These are phyloP conservation scores for Pluvialis apricaria DNA, from an alignment of 2,113 vertebrate genomes.

Conservation along the genomic window DNA sequence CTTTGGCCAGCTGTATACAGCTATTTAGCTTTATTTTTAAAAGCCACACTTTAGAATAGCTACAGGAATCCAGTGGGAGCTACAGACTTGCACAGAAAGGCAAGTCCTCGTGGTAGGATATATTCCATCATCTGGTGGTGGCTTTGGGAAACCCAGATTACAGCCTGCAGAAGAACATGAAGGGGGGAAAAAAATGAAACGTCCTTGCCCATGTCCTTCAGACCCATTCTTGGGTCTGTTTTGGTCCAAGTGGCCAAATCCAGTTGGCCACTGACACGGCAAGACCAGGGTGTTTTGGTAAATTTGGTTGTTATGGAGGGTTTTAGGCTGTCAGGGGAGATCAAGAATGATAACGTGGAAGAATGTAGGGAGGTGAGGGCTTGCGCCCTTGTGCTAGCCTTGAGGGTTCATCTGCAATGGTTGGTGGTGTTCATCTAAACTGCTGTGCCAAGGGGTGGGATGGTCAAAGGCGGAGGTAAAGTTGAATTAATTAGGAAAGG, in stretches of 20 bases:
- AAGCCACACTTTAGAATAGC: neutral
- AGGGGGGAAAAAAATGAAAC: too few species aligned
- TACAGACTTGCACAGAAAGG: neutral
- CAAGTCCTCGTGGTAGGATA: neutral
- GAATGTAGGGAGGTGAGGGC: fast-evolving
- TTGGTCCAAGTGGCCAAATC: neutral
- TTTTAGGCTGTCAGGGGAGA: neutral
- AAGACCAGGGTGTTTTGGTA: neutral
- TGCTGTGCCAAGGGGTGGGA: neutral
- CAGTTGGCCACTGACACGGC: fast-evolving
- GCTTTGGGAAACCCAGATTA: neutral
- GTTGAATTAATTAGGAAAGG: neutral
- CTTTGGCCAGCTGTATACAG: neutral
- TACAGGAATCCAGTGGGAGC: neutral
- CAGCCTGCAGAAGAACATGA: neutral
- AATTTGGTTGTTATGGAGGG: neutral
- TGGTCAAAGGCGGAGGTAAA: neutral
- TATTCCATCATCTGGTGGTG: neutral
- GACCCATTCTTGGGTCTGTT: neutral
- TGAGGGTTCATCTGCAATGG: neutral
- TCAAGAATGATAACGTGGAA: neutral
- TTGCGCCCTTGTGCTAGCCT: neutral
- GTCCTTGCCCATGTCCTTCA: neutral
- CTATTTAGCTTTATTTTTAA: neutral
- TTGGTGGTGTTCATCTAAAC: neutral